Evolutionary conservation across 1,140 invertebrate genomes (phyloP), one percentile per base, ranked within the genome.

Genomic region (Carcinoscorpius rotundicauda): DNA sequence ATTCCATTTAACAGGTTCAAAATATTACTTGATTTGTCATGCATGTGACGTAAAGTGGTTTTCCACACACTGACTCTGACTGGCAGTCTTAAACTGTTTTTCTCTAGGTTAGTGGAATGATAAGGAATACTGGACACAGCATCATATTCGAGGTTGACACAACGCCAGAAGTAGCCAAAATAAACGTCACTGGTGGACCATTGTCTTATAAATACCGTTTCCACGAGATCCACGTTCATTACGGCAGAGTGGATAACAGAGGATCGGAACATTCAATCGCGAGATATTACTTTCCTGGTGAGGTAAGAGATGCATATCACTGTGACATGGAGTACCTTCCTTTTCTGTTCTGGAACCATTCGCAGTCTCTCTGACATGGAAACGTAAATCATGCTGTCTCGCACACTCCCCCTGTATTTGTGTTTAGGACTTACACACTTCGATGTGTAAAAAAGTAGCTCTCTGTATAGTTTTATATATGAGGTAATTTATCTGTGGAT

Each of bases 261-360:
- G 94, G 94, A 6, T 96, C 92, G 1, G 94, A 97, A 76, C 94
- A 98, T 78, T 88, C 85, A 64, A 89, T 98, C 65, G 88, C 93
- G 70, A 88, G 92, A 64, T 87, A 93, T 71, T 85, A 90, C 51
- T 98, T 97, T 79, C 92, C 94, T 49, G 93, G 89, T 59, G 94
- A 97, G 84, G 66, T 68, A 65, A 65, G 60, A 53, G 9, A 10
- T 55, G 6, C 3, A 6, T 3, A 8, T 1, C 2, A 55, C n/a
- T 55, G 2, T 29, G 0, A 29, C 29, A 29, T 29, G 29, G 2
- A 29, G 29, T 29, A 2, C 29, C 29, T 29, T 29, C 2, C 29
- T 29, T 2, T 29, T 29, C 29, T 29, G 29, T 29, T 29, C 0
- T 29, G 29, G 2, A 29, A 29, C 29, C 29, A 2, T 29, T 29